Base-by-base conservation (phyloP, 2,797 vertebrate genomes). In the Sebastolobus alascanus region DNA sequence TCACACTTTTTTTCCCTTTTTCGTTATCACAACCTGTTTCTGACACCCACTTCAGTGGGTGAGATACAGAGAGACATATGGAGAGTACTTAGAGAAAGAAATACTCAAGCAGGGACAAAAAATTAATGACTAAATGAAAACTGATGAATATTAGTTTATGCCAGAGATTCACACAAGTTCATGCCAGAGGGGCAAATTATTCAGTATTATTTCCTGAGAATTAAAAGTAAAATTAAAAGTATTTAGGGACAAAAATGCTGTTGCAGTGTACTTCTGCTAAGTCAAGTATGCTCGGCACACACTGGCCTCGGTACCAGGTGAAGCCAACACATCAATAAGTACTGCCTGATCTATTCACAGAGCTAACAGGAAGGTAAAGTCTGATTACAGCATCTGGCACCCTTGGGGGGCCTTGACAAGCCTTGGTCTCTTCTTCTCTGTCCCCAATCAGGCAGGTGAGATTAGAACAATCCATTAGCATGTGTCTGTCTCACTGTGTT, bases 391-490 rank as follows among this genome's bases (percentile, higher is more conserved):
- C 37, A 66, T 83, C 35, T 20, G 54, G 75, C 75, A 59, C 61
- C 54, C 22, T 22, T 40, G 27, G 55, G n/a, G 46, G 52, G 2
- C n/a, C 4, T 54, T 54, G 52, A 65, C 37, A 69, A 56, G 27
- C 27, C 54, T 37, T 12, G n/a, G 27, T 64, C 52, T 68, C 69
- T 13, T 58, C 60, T 40, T 61, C 29, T 78, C 52, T 68, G 65
- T 73, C 68, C 27, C 60, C 37, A 7, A 40, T 76, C 55, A 68
- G 25, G 25, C 35, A 77, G 73, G 54, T 79, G 31, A 77, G 55
- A 79, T 81, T 56, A 83, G n/a, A 84, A 84, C 60, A 74, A 79
- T 5, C 63, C 65, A 86, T 83, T 80, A 85, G 31, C 54, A 74
- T 33, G 27, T 55, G 71, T 79, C 73, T 69, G 69, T 68, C 82